These are phyloP conservation scores for Dicyrtoma fusca DNA, from an alignment of 2,888 invertebrate genomes.

Conservation along the genomic window DNA sequence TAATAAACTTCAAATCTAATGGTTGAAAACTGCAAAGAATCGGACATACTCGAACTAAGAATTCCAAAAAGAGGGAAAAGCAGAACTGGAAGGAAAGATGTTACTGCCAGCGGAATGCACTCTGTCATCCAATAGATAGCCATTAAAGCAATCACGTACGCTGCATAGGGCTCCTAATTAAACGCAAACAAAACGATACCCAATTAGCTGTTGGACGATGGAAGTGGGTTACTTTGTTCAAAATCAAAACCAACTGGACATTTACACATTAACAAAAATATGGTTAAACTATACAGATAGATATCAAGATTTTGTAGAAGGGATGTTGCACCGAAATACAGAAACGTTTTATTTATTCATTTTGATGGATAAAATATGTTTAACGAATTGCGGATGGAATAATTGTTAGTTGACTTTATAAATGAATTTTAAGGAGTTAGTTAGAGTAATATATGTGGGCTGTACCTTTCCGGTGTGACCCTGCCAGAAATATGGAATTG, in stretches of 20 bases:
- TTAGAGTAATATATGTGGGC: too few species aligned
- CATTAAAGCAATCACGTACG: conserved; percentile 51
- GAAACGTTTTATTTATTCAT: not conserved
- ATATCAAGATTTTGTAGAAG: too few species aligned
- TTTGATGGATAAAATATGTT: not conserved
- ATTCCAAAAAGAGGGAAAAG: conserved; percentile 82
- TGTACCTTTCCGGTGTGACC: conserved; percentile 52
- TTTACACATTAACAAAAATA: too few species aligned
- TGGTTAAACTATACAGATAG: too few species aligned
- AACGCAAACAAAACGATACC: too few species aligned
- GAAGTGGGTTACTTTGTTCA: too few species aligned
- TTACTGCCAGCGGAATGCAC: conserved; percentile 77
- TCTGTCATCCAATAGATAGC: conserved; percentile 62
- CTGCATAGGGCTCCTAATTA: conserved; percentile 55
- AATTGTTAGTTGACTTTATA: not conserved
- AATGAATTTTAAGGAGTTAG: not conserved
- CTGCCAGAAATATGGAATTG: conserved; percentile 45
- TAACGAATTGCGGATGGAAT: not conserved
- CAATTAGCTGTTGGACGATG: too few species aligned
- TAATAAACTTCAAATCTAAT: too few species aligned
- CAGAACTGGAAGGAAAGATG: conserved; percentile 80
- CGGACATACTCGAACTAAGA: conserved; percentile 62
- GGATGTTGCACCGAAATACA: too few species aligned
- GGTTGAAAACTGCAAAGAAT: not conserved
- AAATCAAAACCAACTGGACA: too few species aligned